phyloP scores from a whole-genome alignment of 2,797 vertebrate species.

The Rhinogobio ventralis region DNA sequence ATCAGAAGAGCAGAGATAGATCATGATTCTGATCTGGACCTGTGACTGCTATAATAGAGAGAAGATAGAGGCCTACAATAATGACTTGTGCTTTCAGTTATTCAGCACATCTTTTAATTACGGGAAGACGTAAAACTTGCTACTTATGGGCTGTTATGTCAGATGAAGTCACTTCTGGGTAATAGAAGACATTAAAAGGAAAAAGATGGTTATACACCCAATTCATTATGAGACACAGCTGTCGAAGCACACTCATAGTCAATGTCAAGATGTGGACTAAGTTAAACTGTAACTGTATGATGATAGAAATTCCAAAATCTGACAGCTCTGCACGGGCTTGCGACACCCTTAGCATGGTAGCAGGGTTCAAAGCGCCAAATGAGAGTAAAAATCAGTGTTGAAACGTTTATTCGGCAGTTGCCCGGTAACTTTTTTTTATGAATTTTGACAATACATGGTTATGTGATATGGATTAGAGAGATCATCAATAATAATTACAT shows the following conservation, averaged over 20 bases:
- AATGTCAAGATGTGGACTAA: not conserved
- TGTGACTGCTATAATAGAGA: constrained; percentile 21
- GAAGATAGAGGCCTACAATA: not conserved
- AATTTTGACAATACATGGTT: too few species aligned
- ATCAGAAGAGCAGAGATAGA: constrained; percentile 19
- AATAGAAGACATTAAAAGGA: not conserved
- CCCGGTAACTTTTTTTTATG: too few species aligned
- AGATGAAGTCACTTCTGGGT: constrained; percentile 22
- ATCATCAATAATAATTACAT: not conserved
- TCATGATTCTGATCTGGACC: constrained; percentile 23
- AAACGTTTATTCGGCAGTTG: not conserved
- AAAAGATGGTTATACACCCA: not conserved
- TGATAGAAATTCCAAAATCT: too few species aligned
- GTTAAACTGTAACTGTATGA: too few species aligned
- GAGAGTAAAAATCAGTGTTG: not conserved
- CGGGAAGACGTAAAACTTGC: not conserved
- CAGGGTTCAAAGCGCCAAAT: not conserved
- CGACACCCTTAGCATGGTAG: too few species aligned
- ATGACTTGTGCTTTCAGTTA: not conserved
- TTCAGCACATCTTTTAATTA: constrained; percentile 13
- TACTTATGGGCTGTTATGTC: constrained; percentile 2
- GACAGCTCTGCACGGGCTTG: too few species aligned
- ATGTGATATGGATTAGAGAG: not conserved
- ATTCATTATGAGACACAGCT: not conserved
- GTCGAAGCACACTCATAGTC: not conserved